These are phyloP conservation scores for Meloidogyne floridensis DNA, from an alignment of 1,140 invertebrate genomes.

Conservation along the genomic window DNA sequence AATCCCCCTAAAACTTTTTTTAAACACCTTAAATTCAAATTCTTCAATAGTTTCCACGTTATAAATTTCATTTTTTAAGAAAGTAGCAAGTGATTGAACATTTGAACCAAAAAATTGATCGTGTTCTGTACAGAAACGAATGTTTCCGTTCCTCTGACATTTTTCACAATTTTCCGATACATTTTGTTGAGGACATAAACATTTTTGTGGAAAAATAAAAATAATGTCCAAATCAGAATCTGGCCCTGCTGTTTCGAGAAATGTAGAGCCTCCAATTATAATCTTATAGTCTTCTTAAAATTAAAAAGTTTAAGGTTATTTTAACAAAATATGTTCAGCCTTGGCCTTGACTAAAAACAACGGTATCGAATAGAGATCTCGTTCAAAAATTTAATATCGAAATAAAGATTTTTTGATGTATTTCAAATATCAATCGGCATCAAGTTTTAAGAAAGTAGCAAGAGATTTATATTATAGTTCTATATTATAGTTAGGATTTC, in stretches of 20 bases:
- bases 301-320: too few species aligned
- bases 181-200: neutral
- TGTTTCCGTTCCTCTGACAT: neutral
- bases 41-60: neutral
- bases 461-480: too few species aligned
- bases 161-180: neutral
- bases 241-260: neutral
- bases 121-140: neutral
- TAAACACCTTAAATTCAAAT: neutral
- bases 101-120: neutral
- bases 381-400: too few species aligned
- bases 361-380: too few species aligned
- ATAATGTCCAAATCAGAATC: neutral
- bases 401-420: too few species aligned
- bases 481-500: too few species aligned
- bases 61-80: neutral
- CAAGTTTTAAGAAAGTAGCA: too few species aligned
- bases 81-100: neutral
- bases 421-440: too few species aligned
- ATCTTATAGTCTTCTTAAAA: neutral
- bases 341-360: too few species aligned
- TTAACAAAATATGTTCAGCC: too few species aligned
- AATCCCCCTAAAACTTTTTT: too few species aligned
- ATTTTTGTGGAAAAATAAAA: slow-evolving; percentile 5
- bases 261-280: neutral